phyloP scores from a whole-genome alignment of 2,797 vertebrate genomes.

The Acanthurus leucopareius region DNA sequence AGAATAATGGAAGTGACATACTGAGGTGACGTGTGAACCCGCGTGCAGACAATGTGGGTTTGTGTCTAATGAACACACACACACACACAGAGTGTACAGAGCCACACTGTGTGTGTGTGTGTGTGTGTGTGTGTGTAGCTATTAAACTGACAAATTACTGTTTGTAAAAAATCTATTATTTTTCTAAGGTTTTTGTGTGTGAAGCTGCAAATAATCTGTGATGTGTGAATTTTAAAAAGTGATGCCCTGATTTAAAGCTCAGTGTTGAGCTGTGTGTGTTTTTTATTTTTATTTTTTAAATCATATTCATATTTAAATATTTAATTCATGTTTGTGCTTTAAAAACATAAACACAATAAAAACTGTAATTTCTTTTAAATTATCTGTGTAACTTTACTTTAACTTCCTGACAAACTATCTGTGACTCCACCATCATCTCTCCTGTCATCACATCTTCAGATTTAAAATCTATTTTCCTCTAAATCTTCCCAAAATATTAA shows the following conservation, averaged over 20 bases:
- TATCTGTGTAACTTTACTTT: background rate
- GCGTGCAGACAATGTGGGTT: background rate
- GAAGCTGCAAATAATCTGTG: too few species aligned
- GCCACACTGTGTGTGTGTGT: background rate
- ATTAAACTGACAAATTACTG: background rate
- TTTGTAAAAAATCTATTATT: conserved; percentile 8
- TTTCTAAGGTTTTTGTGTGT: background rate
- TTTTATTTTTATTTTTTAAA: too few species aligned
- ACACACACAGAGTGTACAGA: background rate
- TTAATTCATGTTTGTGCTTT: background rate
- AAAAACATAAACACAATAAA: background rate
- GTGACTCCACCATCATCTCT: too few species aligned
- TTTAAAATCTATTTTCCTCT: background rate
- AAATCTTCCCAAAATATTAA: background rate
- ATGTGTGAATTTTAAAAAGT: background rate
- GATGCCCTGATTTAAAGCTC: background rate
- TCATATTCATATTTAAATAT: background rate
- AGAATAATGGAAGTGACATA: background rate
- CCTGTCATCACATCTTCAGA: background rate
- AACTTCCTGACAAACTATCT: too few species aligned
- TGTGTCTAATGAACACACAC: background rate
- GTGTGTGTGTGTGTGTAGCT: background rate
- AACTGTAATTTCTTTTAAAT: background rate
- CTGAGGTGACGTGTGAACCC: conserved; percentile 10
- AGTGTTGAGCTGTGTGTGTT: background rate